phyloP scores from a whole-genome alignment of 2,797 vertebrate genomes.

The Prunella strophiata region DNA sequence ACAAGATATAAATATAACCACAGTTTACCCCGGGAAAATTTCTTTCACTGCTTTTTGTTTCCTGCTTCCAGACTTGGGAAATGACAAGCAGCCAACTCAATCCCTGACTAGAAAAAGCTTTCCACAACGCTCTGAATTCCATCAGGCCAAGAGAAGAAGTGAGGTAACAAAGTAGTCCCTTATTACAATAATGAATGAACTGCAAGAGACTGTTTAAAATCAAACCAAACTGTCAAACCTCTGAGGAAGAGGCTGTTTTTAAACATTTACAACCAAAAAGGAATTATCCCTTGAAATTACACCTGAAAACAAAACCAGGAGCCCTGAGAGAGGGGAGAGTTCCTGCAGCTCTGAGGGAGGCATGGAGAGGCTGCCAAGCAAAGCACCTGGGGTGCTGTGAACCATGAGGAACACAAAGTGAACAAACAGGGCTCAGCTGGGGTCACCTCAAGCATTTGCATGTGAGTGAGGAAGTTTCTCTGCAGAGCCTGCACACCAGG shows the following conservation, averaged over 20 bases:
- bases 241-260: not conserved
- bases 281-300: not conserved
- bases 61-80: not conserved
- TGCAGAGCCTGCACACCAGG: not conserved
- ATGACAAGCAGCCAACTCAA: not conserved
- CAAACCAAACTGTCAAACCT: not conserved
- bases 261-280: not conserved
- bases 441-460: not conserved
- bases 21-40: not conserved
- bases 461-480: not conserved
- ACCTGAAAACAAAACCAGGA: not conserved
- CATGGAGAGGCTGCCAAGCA: not conserved
- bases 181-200: not conserved
- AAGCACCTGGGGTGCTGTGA: not conserved
- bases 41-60: not conserved
- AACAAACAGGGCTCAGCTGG: not conserved
- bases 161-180: not conserved
- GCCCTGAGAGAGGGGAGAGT: not conserved
- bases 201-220: not conserved
- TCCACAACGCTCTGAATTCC: not conserved
- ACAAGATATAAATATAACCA: not conserved
- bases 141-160: not conserved
- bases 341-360: rapidly evolving
- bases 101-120: not conserved
- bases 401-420: rapidly evolving